A percentile compares a stretch with the other conserved stretches of the same genome.
phyloP scores from a whole-genome alignment of 2,888 invertebrate species.

The Yponomeuta malinellus region DNA sequence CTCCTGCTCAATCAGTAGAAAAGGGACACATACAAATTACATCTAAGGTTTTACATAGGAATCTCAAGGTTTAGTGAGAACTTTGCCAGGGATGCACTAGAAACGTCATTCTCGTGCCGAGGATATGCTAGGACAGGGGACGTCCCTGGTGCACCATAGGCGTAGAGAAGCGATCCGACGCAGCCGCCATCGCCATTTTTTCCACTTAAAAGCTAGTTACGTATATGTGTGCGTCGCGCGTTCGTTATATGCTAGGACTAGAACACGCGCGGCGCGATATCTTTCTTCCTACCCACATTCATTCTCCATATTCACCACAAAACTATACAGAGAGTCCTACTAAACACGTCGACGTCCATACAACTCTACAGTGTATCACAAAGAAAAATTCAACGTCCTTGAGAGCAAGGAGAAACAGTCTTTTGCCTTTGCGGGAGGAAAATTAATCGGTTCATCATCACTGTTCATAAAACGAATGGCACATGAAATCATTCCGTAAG shows the following conservation, averaged over 20 bases:
- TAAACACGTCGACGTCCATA: conserved; percentile 16
- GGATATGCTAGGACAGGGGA: no score
- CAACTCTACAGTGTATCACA: conserved; percentile 20
- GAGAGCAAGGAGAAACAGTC: conserved; percentile 20
- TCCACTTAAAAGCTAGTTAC: conserved; percentile 57
- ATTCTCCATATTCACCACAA: conserved; percentile 16
- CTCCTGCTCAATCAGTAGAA: conserved; percentile 1
- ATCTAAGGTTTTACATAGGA: not conserved
- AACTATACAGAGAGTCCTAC: conserved; percentile 15
- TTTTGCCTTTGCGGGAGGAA: not conserved
- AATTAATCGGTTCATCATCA: not conserved
- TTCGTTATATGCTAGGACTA: conserved; percentile 54
- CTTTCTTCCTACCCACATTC: conserved; percentile 11
- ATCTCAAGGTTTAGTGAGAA: not conserved
- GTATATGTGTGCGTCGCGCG: conserved; percentile 59
- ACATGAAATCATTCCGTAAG: conserved; percentile 8
- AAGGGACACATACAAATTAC: not conserved
- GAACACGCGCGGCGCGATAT: conserved; percentile 41
- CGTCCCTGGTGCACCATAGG: not conserved
- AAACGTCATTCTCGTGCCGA: not conserved
- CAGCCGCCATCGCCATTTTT: conserved; percentile 13
- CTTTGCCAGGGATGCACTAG: not conserved
- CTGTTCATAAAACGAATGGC: conserved; percentile 10
- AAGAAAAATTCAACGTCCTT: conserved; percentile 18
- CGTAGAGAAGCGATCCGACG: conserved; percentile 9